Evolutionary conservation across 2,797 vertebrate species (phyloP), one percentile per base, ranked within the genome.

Genomic region (Sebastes steindachneri): DNA sequence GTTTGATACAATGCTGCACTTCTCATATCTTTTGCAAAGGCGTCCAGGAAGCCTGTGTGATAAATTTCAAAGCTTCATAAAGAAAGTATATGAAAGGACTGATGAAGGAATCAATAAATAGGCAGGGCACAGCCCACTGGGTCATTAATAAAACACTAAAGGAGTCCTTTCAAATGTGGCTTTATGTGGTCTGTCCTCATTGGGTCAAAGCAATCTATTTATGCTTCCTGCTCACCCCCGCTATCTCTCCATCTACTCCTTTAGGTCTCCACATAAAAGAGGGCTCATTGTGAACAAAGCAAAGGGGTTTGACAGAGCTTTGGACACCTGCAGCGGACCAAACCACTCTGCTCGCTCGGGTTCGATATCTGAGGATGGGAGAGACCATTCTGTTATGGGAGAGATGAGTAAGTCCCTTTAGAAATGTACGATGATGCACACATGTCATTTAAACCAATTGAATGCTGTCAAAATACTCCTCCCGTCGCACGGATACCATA

Each of bases 61-160:
- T 63, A 69, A 55, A 59, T 53, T 76, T 73, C 45, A 70, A 83
- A 79, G 73, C 68, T 70, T 80, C 25, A 67, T 59, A 63, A 41
- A 79, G 59, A 67, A 74, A 45, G 68, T 74, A 74, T 55, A 72
- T 82, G 75, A 89, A 67, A 73, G 59, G 68, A 84, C 65, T 82
- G 75, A 90, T 80, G 62, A 85, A 55, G 71, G 37, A 68, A 87
- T 93, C 78, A 81, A 93, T 92, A 91, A 73, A 84, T 68, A 75
- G 75, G 35, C 68, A 37, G 57, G 82, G 17, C 51, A 29, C 17
- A 28, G 73, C 85, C 80, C 9, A 31, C 83, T 74, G 85, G 66
- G 80, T 81, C 86, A 94, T 94, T 84, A 95, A 95, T 95, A 95
- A 95, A 94, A 91, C 90, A 95, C 94, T 83, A 94, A 94, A 92